Conservation (phyloP, 2,113 vertebrate genomes). For the Seriola dumerili region DNA sequence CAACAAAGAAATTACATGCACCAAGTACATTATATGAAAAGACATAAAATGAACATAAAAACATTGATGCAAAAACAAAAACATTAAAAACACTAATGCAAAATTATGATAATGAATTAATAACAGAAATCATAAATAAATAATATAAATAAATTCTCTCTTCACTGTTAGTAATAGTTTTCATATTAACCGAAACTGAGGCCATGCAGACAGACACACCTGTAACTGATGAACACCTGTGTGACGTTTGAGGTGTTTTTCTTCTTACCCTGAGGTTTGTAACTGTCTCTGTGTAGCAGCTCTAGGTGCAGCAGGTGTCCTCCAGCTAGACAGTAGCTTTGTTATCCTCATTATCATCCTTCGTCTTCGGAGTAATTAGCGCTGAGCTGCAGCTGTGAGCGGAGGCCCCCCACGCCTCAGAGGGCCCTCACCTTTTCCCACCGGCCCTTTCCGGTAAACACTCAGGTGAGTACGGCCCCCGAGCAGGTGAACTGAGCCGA, state of each 20-base stretch:
- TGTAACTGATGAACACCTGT: neutral
- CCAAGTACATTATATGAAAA: too few species aligned
- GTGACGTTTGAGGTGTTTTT: neutral
- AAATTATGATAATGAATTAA: too few species aligned
- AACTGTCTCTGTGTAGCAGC: neutral
- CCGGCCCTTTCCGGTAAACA: slow-evolving; percentile 31
- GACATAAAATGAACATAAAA: too few species aligned
- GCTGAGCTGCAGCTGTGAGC: slow-evolving; percentile 39
- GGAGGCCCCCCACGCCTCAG: neutral
- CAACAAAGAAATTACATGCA: too few species aligned
- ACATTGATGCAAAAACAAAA: too few species aligned
- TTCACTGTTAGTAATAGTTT: too few species aligned
- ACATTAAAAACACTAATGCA: too few species aligned
- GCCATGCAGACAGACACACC: too few species aligned
- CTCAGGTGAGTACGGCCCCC: slow-evolving; percentile 19
- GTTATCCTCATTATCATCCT: slow-evolving; percentile 45
- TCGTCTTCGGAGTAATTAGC: slow-evolving; percentile 40
- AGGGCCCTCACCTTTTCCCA: neutral
- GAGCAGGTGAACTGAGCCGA: neutral
- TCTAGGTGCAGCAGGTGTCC: slow-evolving; percentile 17
- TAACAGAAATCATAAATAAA: too few species aligned
- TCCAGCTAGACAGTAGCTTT: slow-evolving; percentile 9
- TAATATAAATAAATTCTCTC: too few species aligned
- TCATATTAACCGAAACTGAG: too few species aligned
- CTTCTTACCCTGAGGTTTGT: neutral